Base-by-base conservation (phyloP, 2,888 invertebrate genomes). In the Dicyrtoma fusca region DNA sequence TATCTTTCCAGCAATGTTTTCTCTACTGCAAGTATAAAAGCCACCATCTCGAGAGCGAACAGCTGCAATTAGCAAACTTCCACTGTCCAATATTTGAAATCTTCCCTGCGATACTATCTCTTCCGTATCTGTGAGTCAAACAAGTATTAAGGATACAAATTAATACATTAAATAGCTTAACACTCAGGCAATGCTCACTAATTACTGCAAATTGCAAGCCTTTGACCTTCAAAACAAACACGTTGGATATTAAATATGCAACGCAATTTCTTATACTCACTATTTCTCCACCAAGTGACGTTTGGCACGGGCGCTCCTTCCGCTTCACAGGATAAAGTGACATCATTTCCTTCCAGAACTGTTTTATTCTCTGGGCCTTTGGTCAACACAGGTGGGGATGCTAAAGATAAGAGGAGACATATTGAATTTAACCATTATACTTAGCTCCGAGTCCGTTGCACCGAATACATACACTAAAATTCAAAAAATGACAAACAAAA, bases 261-360 rank as follows among this genome's bases (percentile, higher is more conserved):
- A 3, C 21, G 13, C 13, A n/a, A n/a, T 23, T 47, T 51, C 21
- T 34, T 44, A 21, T 8, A 75, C 87, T 88, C 87, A 95, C 95
- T 93, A 85, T 94, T 92, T 83, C 91, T 92, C 82, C 90, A 89
- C 97, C 97, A 97, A 57, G 93, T 92, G 74, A 92, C 88, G 82
- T 92, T 93, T 11, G 97, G 97, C 79, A 89, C 88, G 23, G 97
- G 97, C 19, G 96, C 94, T 1, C 97, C 97, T 69, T 90, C 88
- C 34, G 94, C 95, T 80, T 92, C 88, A 84, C 97, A 97, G 73
- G 88, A 87, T 81, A 97, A 87, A 69, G 92, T 91, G 69, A 93
- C 94, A 85, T 96, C 95, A 85, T 94, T 94, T 68, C 95, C 96
- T 84, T 96, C 95, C 80, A 96, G 86, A 76, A 95, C 92, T 13